Conservation (phyloP, 2,888 invertebrate species). For the Ceramica pisi region DNA sequence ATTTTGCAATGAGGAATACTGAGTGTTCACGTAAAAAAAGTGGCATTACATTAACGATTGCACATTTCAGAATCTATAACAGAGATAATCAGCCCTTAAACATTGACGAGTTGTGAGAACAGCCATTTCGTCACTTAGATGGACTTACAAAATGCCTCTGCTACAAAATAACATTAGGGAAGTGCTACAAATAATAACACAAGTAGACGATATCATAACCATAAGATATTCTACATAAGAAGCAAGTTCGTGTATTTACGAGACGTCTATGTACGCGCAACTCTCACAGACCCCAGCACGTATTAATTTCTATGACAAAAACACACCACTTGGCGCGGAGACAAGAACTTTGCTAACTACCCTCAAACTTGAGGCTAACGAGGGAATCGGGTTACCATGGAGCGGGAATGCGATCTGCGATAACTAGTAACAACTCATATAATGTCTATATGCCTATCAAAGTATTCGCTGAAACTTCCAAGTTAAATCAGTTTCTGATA, state of each 20-base stretch:
- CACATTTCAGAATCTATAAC: too few species aligned
- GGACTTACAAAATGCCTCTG: neutral
- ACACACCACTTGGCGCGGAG: slow-evolving; percentile 40
- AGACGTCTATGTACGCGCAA: slow-evolving; percentile 17
- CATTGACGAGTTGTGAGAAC: too few species aligned
- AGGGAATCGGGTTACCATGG: slow-evolving; percentile 49
- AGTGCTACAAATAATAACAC: neutral
- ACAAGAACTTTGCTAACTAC: slow-evolving; percentile 55
- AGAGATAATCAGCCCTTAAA: too few species aligned
- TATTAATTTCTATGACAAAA: slow-evolving; percentile 59
- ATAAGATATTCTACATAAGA: neutral
- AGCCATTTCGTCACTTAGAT: neutral
- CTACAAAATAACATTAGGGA: neutral
- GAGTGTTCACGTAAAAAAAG: neutral
- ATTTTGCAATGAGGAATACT: too few species aligned
- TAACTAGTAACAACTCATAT: slow-evolving; percentile 32
- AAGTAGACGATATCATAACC: slow-evolving; percentile 3
- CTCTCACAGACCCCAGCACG: slow-evolving; percentile 41
- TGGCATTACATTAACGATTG: neutral
- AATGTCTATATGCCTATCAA: neutral
- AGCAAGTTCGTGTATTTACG: slow-evolving; percentile 6
- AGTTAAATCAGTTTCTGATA: neutral
- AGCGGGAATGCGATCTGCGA: slow-evolving; percentile 20
- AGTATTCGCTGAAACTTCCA: neutral
- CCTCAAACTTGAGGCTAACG: slow-evolving; percentile 51